Evolutionary conservation across 1,140 invertebrate species (phyloP), one percentile per base, ranked within the genome.

Genomic region (Callitettix versicolor): DNA sequence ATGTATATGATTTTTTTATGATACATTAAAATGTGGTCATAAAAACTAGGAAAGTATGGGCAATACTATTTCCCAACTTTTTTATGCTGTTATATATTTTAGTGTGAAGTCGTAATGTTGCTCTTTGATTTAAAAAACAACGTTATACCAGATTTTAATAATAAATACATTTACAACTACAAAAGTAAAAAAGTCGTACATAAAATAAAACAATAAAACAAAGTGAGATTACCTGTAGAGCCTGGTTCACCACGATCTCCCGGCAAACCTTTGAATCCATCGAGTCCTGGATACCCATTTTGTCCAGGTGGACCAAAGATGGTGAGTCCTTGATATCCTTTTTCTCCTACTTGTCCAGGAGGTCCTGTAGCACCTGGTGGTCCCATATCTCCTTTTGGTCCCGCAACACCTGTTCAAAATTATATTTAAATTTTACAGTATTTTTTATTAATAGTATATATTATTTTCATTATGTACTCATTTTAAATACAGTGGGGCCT

Each of bases 221-320:
- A n/a, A 33, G 22, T 47, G 17, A 17, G 24, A 12, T 67, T 52
- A 65, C 82, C 82, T 60, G 65, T 66, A 55, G 61, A 60, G 36
- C 86, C 85, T 24, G 69, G 65, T 54, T 82, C 80, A 58, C 84
- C 84, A 52, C 80, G 72, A 57, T 81, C 76, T 51, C 85, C 86
- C 17, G 71, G 68, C 55, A 70, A 62, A 14, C 81, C 82, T 40
- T 69, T 69, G 44, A 70, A 67, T 36, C 79, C 81, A 41, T 70
- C 63, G 18, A 67, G 56, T 42, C 86, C 86, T 17, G 74, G 69
- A 46, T 69, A 65, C 24, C 85, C 85, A 61, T 82, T 76, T 60
- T 75, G 71, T 26, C 85, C 84, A 15, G 75, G 69, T 7, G 81
- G 79, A 6, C 84, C 83, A 36, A 73, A 68, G 17, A 82, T 75